Conservation (phyloP, 1,140 invertebrate genomes). For the Platorchestia sp. region DNA sequence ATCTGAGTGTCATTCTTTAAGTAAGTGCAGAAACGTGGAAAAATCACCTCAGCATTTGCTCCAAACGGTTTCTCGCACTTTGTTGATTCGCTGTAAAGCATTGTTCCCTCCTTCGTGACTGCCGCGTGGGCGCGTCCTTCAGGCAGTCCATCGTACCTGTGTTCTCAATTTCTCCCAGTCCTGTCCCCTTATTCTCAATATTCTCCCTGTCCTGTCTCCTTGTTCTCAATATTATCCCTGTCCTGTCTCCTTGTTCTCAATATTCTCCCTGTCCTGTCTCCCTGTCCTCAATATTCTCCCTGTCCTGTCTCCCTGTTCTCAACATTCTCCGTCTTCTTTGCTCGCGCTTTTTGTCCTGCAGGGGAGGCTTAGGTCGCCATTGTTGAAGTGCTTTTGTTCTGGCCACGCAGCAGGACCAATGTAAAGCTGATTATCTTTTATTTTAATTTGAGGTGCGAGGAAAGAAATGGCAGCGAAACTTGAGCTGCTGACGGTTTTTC, state of each 20-base stretch:
- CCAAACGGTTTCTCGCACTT: background rate
- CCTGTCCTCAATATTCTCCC: too few relatives aligned
- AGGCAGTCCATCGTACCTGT: background rate
- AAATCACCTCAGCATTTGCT: background rate
- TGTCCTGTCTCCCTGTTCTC: too few relatives aligned
- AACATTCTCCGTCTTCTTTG: background rate
- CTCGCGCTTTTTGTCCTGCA: background rate
- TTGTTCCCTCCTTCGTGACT: background rate
- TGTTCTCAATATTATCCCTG: too few relatives aligned
- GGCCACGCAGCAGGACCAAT: background rate
- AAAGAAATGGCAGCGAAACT: background rate
- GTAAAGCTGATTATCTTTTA: background rate
- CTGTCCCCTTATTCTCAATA: too few relatives aligned
- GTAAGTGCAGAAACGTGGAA: background rate
- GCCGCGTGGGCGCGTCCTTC: background rate
- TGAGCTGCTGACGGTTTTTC: background rate
- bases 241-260: too few relatives aligned
- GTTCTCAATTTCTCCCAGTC: too few relatives aligned
- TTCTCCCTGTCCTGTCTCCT: too few relatives aligned
- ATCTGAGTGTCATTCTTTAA: background rate
- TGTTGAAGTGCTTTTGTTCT: background rate
- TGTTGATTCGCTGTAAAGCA: background rate
- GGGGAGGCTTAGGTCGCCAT: background rate
- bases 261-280: too few relatives aligned
- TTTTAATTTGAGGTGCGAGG: background rate